Base-by-base conservation (phyloP, 2,113 vertebrate genomes). In the Alexandromys fortis region DNA sequence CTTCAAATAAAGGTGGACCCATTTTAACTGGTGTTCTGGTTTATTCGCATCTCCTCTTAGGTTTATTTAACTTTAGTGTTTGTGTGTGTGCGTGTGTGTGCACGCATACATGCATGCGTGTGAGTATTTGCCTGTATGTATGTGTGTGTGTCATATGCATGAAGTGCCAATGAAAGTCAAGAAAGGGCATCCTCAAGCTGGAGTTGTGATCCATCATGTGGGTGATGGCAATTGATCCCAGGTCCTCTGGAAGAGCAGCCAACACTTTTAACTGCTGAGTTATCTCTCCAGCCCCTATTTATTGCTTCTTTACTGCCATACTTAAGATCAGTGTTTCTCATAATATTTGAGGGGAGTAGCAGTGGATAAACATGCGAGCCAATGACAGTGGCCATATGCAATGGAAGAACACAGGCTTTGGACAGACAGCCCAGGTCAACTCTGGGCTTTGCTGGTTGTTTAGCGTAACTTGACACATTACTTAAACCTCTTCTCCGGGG, bases 21-120 rank as follows among this genome's bases (percentile, higher is more conserved):
- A 75, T 86, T 68, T 67, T 61, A 95, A 82, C 87, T 85, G 79
- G 65, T 88, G 21, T 87, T 92, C 89, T 86, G 73, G 22, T 73
- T 96, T 94, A 94, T 67, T 88, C 17, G 45, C 47, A 75, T 89
- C 21, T 33, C 45, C 8, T 95, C 93, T 68, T 92, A 63, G 52
- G 24, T 42, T 42, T 28, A 83, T 28, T 42, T 83, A 63, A 63
- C 24, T 83, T 61, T 42, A 63, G 7, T 38, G 0, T 72, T 70
- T 72, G 14, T 72, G 68, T 72, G 68, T 55, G 52, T 16, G 52
- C 49, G 12, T 52, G 49, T 52, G 49, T 52, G 49, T 52, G 49
- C 52, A 55, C 52, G 16, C 52, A 55, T 17, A 55, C 52, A 55
- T 14, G 17, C 55, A 19, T 58, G 55, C 55, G 38, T 67, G 38